Evolutionary conservation across 2,888 invertebrate species (phyloP), one percentile per base, ranked within the genome.

Genomic region (Chrysodeixis includens): DNA sequence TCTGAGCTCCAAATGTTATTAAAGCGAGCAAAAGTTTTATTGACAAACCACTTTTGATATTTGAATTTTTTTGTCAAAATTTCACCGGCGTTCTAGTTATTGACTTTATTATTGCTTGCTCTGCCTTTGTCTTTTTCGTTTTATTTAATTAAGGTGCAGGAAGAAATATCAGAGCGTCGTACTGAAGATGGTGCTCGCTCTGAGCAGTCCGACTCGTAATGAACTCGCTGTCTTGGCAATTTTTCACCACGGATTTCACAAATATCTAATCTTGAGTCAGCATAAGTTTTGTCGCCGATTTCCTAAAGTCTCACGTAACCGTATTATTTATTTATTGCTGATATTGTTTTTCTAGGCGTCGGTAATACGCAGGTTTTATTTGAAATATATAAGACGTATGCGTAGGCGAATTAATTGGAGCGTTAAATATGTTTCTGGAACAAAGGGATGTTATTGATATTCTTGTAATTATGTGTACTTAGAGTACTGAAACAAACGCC

Each of bases 1-100:
- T 51, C 62, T 77, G 74, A 78, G 80, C 80, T 69, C 73, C 72
- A 64, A 57, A 76, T 78, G 66, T 76, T 81, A 66, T 78, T 71
- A 70, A 69, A 76, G 66, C 63, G 56, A 51, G 67, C 68, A 55
- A 30, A 76, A 78, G 70, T 75, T 75, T 71, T 71, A 69, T 72
- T 69, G 73, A 62, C 67, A 69, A 73, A 75, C 74, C 78, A 74
- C 74, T 75, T 62, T 71, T 72, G 72, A 76, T 76, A 74, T 73
- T 76, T 78, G 74, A 82, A 78, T 62, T 46, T 35, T n/a, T 26
- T 35, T 68, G 67, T 65, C 71, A 71, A 74, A 75, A 73, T 81
- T 78, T 82, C 40, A 51, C 64, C 44, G 62, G 58, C 63, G 56
- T 66, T 62, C 54, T 62, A 76, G 79, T 67, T 76, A 35, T 32